These are phyloP conservation scores for Ophonus ardosiacus DNA, from an alignment of 2,888 invertebrate genomes.

Conservation along the genomic window DNA sequence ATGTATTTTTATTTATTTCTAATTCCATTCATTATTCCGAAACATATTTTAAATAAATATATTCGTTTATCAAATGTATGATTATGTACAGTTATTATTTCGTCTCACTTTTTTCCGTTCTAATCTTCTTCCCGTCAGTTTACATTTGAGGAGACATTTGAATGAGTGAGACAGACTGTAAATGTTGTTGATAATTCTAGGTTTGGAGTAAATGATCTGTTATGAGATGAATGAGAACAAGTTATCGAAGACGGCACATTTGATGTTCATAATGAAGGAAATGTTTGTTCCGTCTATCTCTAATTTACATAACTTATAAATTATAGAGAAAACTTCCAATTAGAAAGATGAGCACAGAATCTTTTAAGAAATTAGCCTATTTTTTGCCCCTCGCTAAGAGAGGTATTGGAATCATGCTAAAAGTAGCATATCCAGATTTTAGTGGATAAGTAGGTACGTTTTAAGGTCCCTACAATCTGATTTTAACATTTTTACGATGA, in stretches of 20 bases:
- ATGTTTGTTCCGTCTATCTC: background rate
- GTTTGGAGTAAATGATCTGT: conserved; percentile 26
- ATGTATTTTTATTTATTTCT: too few species aligned
- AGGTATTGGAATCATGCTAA: too few species aligned
- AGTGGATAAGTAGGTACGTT: too few species aligned
- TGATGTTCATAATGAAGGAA: conserved; percentile 18
- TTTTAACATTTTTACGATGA: too few species aligned
- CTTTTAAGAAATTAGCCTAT: background rate
- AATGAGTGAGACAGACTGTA: background rate
- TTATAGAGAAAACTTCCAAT: background rate
- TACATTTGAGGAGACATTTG: background rate
- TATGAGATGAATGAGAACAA: conserved; percentile 13
- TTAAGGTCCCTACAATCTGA: too few species aligned
- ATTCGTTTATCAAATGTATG: too few species aligned
- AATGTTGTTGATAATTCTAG: conserved; percentile 1
- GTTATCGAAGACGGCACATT: conserved; percentile 21
- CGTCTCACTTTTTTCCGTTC: background rate
- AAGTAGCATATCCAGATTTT: too few species aligned
- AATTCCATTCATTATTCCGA: too few species aligned
- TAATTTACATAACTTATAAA: background rate
- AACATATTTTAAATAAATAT: too few species aligned
- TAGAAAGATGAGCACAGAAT: background rate
- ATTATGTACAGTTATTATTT: background rate
- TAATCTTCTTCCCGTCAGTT: background rate
- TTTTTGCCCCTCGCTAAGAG: background rate